Evolutionary conservation across 2,113 vertebrate species (phyloP).

Genomic region (Girardinichthys multiradiatus): DNA sequence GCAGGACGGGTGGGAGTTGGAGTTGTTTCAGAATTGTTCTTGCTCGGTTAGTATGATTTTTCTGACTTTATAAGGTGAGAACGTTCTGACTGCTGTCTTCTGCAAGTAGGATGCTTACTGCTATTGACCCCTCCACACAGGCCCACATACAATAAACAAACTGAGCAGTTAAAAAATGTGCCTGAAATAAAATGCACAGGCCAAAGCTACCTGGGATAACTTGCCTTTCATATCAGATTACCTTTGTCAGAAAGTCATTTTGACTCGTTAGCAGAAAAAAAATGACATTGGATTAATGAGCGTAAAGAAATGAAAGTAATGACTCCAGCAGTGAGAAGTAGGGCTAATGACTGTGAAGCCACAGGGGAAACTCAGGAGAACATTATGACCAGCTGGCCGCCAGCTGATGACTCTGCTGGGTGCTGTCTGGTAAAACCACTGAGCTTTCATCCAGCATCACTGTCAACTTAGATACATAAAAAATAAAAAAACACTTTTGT

Average conservation of each 20-base stretch:
- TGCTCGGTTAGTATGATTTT: too few relatives aligned
- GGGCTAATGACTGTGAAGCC: conserved; percentile 65
- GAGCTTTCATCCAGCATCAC: too few relatives aligned
- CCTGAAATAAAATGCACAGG: too few relatives aligned
- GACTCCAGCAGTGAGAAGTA: conserved; percentile 45
- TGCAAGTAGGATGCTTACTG: neutral
- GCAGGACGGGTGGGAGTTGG: too few relatives aligned
- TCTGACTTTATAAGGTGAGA: too few relatives aligned
- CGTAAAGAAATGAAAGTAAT: conserved; percentile 67
- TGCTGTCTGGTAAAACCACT: too few relatives aligned
- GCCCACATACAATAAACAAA: too few relatives aligned
- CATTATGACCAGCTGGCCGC: conserved; percentile 52
- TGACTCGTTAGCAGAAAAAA: conserved; percentile 21
- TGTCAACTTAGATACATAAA: neutral
- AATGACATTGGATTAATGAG: conserved; percentile 43
- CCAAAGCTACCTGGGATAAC: neutral
- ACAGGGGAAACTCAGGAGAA: conserved; percentile 44
- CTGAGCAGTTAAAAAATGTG: too few relatives aligned
- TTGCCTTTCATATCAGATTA: neutral
- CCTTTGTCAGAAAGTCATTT: conserved; percentile 11
- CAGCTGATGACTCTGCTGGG: conserved; percentile 1
- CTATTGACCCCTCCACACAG: neutral
- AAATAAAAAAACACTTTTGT: too few relatives aligned
- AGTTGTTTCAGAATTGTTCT: too few relatives aligned
- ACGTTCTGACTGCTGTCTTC: too few relatives aligned